Base-by-base conservation (phyloP, 2,888 invertebrate genomes). In the Lissonota sp. region DNA sequence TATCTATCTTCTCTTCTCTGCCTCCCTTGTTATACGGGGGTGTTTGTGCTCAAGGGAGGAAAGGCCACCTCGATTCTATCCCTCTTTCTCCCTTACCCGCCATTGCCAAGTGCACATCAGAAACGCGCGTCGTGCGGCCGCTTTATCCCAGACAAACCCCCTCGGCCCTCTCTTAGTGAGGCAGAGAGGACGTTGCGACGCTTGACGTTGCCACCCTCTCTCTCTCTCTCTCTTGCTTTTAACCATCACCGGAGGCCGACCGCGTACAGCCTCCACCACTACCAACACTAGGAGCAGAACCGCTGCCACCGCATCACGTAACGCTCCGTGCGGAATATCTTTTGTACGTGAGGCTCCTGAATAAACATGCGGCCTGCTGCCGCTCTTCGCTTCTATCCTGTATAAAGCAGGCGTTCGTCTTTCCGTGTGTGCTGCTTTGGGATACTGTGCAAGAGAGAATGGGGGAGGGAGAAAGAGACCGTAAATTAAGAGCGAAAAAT, bases 291-390 rank as follows among this genome's bases (percentile, higher is more conserved):
- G 5, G 26, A 26, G 26, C 26, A 26, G 46, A 16, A 16, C 70
- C 64, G 44, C 70, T 53, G 16, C 64, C 63, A 78, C 80, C 80
- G 71, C 83, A 87, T 89, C 88, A 90, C 90, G 88, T 90, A 87
- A 84, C 83, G 73, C 83, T 86, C 87, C 85, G 86, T 88, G 87
- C 85, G 87, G 91, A 91, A 91, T 90, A 90, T 90, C 90, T 89
- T 90, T 89, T 89, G 88, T 91, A 91, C 90, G 90, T 89, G 90
- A 90, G 88, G 82, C 89, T 91, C 90, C 89, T 92, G 91, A 91
- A 92, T 92, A 91, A 92, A 92, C 92, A 91, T 91, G 90, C 88
- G 87, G 86, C 84, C 86, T 75, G 85, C 77, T 63, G 55, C 55
- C 76, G 51, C 70, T 81, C 70, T 70, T 74, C 26, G 70, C 44